Conservation (phyloP, 2,888 invertebrate species). For the Thera britannica region DNA sequence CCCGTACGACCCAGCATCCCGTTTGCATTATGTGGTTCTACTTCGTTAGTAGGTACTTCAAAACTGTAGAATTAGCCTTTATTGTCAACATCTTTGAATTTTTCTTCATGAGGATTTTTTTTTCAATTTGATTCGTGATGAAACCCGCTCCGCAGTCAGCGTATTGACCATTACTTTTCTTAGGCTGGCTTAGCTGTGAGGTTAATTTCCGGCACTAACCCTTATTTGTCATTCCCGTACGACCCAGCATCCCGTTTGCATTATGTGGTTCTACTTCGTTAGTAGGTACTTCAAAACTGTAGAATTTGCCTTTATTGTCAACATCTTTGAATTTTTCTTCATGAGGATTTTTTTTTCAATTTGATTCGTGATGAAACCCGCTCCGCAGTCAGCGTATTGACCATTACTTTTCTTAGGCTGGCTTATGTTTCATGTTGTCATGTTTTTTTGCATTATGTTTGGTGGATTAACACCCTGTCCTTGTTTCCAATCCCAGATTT, state of each 20-base stretch:
- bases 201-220: conserved; percentile 35
- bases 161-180: too few species aligned
- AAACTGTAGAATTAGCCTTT: neutral
- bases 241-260: conserved; percentile 37
- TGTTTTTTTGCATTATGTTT: too few species aligned
- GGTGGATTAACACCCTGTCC: too few species aligned
- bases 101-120: neutral
- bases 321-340: neutral
- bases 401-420: too few species aligned
- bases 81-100: neutral
- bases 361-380: too few species aligned
- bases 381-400: too few species aligned
- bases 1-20: conserved; percentile 39
- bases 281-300: neutral
- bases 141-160: too few species aligned
- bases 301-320: neutral
- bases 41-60: conserved; percentile 3
- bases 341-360: too few species aligned
- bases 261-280: conserved; percentile 13
- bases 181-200: too few species aligned
- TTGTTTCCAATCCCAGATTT: too few species aligned
- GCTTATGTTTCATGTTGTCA: too few species aligned
- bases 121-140: too few species aligned
- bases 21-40: conserved; percentile 24
- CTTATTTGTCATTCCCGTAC: conserved; percentile 43